phyloP scores from a whole-genome alignment of 2,113 vertebrate species.

The human (Homo sapiens) region GRCh38 chr2:205757501-205758000 shows the following conservation, averaged over 20 bases:
- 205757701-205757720: not conserved
- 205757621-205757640: conserved; percentile 45
- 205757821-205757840: not conserved
- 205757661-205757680: conserved; percentile 52
- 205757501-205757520: not conserved
- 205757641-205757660: conserved; percentile 65
- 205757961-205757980: not conserved
- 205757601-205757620: not conserved
- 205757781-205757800: conserved; percentile 9
- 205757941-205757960: not conserved
- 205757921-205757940: not conserved
- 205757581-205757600: conserved; percentile 30
- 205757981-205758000: not conserved
- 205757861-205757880: not conserved
- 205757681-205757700: conserved; percentile 46
- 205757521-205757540: not conserved
- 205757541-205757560: not conserved
- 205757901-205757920: not conserved
- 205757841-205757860: not conserved
- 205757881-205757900: not conserved
- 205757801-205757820: not conserved
- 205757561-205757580: conserved; percentile 25
- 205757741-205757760: conserved; percentile 6
- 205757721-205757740: not conserved
- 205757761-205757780: not conserved